These are phyloP conservation scores for Rutpela maculata DNA, from an alignment of 2,888 invertebrate genomes.

Conservation along the genomic window DNA sequence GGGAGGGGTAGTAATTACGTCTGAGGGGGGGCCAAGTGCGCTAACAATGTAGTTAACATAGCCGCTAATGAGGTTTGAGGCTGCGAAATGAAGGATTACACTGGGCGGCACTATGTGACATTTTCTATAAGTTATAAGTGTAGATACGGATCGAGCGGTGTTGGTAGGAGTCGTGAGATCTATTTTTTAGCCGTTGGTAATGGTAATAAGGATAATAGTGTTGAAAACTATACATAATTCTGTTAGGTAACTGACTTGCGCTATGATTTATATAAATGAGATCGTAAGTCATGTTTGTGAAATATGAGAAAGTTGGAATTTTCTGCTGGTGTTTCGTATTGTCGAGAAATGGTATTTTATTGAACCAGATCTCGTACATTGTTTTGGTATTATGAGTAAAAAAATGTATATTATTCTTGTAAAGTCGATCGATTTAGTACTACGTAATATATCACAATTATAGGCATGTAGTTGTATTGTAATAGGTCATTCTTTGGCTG, in stretches of 20 bases:
- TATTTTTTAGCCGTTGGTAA: conserved; percentile 44
- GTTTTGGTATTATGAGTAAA: conserved; percentile 34
- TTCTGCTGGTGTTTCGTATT: conserved; percentile 20
- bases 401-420: conserved; percentile 11
- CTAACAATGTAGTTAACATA: conserved; percentile 72
- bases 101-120: conserved; percentile 53
- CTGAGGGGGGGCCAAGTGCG: conserved; percentile 68
- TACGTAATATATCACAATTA: conserved; percentile 30
- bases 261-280: conserved; percentile 48
- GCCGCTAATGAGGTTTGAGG: conserved; percentile 66
- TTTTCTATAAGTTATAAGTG: conserved; percentile 48
- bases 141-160: conserved; percentile 46
- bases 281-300: conserved; percentile 45
- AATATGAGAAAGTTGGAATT: conserved; percentile 46
- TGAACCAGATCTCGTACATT: conserved; percentile 29
- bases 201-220: conserved; percentile 50
- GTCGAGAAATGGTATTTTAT: conserved; percentile 30
- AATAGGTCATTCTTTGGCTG: neutral
- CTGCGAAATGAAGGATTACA: conserved; percentile 55
- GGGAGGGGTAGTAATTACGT: conserved; percentile 67
- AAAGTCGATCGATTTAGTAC: conserved; percentile 13
- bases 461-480: conserved; percentile 5
- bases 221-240: conserved; percentile 47
- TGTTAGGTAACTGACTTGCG: conserved; percentile 43
- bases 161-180: conserved; percentile 48